Evolutionary conservation across 2,888 invertebrate species (phyloP).

Genomic region (Chironomus tentans): DNA sequence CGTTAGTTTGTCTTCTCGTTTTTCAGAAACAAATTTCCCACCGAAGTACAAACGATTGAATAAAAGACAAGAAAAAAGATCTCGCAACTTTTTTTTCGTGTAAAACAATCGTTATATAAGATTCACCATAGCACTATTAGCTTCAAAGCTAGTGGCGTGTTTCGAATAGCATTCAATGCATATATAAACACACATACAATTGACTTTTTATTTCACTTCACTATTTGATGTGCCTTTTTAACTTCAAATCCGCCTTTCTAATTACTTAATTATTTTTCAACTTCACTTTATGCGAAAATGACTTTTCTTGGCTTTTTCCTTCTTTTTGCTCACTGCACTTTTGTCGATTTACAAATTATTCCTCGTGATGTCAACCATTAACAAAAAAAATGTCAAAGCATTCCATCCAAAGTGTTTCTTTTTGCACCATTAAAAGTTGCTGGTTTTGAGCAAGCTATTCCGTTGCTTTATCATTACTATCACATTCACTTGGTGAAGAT

Average conservation of each 20-base stretch:
- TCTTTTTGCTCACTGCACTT: too few species aligned
- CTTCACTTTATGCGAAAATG: too few species aligned
- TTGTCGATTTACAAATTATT: too few species aligned
- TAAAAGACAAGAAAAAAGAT: not conserved
- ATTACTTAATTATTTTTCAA: constrained; percentile 17
- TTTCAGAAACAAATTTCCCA: not conserved
- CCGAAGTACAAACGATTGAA: not conserved
- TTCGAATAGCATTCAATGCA: not conserved
- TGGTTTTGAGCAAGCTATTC: too few species aligned
- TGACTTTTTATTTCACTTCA: not conserved
- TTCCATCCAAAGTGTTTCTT: too few species aligned
- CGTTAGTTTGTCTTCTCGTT: not conserved
- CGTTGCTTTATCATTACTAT: too few species aligned
- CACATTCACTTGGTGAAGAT: too few species aligned
- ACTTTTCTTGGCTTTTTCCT: too few species aligned
- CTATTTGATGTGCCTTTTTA: not conserved
- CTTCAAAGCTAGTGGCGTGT: too few species aligned
- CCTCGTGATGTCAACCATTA: too few species aligned
- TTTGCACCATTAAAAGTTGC: too few species aligned
- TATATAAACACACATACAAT: not conserved
- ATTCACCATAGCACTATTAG: not conserved
- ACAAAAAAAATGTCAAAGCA: too few species aligned
- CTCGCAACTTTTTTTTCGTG: not conserved
- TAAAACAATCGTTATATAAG: not conserved
- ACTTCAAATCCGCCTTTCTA: constrained; percentile 24